Evolutionary conservation across 2,113 vertebrate genomes (phyloP), one percentile per base, ranked within the genome.

Genomic region (Tragulus kanchil): DNA sequence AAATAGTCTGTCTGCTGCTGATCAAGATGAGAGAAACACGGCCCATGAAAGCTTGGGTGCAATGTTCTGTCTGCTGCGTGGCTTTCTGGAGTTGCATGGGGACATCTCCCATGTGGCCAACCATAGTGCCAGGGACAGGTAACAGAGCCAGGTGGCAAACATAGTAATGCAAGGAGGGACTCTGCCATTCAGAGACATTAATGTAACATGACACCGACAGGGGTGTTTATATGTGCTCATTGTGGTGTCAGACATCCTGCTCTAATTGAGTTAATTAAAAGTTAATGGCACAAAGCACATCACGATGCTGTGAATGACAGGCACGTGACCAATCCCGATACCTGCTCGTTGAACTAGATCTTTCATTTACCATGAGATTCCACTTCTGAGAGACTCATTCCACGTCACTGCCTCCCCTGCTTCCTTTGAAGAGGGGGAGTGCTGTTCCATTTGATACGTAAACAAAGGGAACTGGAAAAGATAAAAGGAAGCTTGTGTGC

Each of bases 241-340:
- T 98, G 98, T 97, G 98, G 96, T 99, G 98, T 99, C 98, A 99
- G 98, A 98, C 99, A 99, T 99, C 99, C 98, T 97, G 98, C 97
- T 98, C 97, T 99, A 99, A 99, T 99, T 99, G 99, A 98, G 98
- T 98, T 99, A 99, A 99, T 99, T 99, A 99, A 99, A 99, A 99
- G 99, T 99, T 99, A 99, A 99, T 98, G 98, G 98, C 98, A 98
- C 95, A 98, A 98, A 98, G 98, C 98, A 97, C 96, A 96, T 98
- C 82, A 17, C 25, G 71, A 93, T 93, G 93, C 97, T 96, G 62
- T 97, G 94, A 98, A 96, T 96, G 96, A 91, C 2, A 73, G 92
- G 92, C 97, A 77, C 23, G 79, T 91, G 97, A 98, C 98, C 96
- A 78, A 94, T 97, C 95, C 95, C 97, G 95, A 8, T 84, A 77